Evolutionary conservation across 2,888 invertebrate species (phyloP), one percentile per base, ranked within the genome.

Genomic region (Nycteola revayana): DNA sequence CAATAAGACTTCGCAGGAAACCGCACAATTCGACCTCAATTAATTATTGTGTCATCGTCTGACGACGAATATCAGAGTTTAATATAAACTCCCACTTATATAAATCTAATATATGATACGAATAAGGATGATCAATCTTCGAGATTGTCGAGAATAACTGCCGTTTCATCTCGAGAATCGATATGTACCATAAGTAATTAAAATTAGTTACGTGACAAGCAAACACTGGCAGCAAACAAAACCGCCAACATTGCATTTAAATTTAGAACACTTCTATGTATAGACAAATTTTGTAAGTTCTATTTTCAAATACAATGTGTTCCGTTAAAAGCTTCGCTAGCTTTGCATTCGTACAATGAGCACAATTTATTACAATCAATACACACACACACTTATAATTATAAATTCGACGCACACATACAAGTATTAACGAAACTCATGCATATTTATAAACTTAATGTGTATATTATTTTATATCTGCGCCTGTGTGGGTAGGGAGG

Each of bases 361-460:
- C 39, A 42, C 55, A 55, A 43, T 54, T 57, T 57, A 57, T 57
- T 55, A 58, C 49, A 58, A 57, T 58, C 55, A 52, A 57, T 57
- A 57, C 29, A 42, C 48, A 54, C 55, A 62, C 59, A 49, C 60
- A 62, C 50, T 51, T 43, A 62, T 44, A 43, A 45, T 55, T 49
- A 49, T 49, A 52, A 50, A 59, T 53, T 60, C 49, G 61, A 52
- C 64, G 63, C 72, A 73, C 74, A 75, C 69, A 66, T 72, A 76
- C 69, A 66, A 76, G 75, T 75, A 75, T 74, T 75, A 78, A 75
- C 78, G 69, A 73, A 72, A 74, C 82, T 86, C 83, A 87, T 88
- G 87, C 80, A 88, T 88, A 88, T 88, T 87, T 82, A 88, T 87
- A 85, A 82, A 75, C 69, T 78, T 72, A 73, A 71, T 66, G 76